Conservation (phyloP, 2,797 vertebrate genomes). For the Lutjanus argentimaculatus region DNA sequence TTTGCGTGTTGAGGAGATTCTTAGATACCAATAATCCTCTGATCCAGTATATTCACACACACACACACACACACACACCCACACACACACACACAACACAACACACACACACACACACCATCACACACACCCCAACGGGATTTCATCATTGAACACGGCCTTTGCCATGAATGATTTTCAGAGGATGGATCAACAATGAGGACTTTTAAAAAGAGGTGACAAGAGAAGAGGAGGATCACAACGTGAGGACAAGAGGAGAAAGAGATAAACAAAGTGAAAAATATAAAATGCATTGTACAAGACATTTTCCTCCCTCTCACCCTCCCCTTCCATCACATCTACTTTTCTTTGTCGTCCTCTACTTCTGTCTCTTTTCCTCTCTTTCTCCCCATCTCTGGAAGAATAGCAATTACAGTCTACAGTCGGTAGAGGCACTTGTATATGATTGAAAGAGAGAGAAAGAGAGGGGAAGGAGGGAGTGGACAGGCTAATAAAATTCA, state of each 20-base stretch:
- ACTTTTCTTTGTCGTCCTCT: neutral
- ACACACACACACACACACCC: too few species aligned
- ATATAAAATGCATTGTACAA: neutral
- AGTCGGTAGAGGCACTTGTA: conserved; percentile 52
- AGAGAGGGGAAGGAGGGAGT: conserved; percentile 45
- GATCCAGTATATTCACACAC: conserved; percentile 46
- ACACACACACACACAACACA: too few species aligned
- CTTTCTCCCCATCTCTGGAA: conserved; percentile 35
- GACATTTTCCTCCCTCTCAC: neutral
- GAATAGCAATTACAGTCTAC: conserved; percentile 55
- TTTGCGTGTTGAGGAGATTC: conserved; percentile 59
- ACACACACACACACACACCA: conserved; percentile 23
- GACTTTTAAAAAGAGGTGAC: conserved; percentile 17
- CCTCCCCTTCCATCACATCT: neutral
- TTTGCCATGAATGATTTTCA: conserved; percentile 38
- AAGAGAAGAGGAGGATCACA: neutral
- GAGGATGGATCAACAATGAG: conserved; percentile 29
- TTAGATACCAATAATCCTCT: conserved; percentile 60
- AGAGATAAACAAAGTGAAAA: conserved; percentile 10
- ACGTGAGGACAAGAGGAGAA: conserved; percentile 8
- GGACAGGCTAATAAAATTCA: conserved; percentile 65
- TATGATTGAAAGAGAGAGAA: conserved; percentile 61
- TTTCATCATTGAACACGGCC: conserved; percentile 18
- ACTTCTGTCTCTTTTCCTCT: neutral
- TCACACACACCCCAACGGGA: conserved; percentile 17